Evolutionary conservation across 2,888 invertebrate species (phyloP).

Genomic region (Caenorhabditis sp.): DNA sequence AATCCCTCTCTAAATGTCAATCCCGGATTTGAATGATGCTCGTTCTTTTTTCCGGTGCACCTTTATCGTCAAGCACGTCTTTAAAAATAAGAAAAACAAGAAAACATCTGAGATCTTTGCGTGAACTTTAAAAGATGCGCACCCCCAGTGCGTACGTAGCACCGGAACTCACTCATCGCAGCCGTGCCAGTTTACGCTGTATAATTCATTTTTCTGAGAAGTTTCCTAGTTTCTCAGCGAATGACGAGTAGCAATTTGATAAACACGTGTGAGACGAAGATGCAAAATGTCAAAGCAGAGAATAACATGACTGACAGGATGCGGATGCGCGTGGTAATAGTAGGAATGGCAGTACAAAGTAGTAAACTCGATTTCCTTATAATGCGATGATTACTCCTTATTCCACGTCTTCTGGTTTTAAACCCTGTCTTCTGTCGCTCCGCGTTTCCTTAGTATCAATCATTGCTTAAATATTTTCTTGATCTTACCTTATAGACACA

Average conservation of each 20-base stretch:
- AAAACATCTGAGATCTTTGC: constrained; percentile 31
- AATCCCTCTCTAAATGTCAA: constrained; percentile 25
- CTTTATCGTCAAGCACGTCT: not conserved
- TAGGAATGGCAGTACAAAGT: not conserved
- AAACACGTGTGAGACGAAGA: constrained; percentile 34
- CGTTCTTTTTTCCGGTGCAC: not conserved
- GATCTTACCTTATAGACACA: too few relatives aligned
- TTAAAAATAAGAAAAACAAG: not conserved
- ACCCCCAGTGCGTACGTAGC: constrained; percentile 14
- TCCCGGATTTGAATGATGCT: constrained; percentile 22
- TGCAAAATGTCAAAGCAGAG: constrained; percentile 42
- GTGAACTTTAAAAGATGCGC: constrained; percentile 49
- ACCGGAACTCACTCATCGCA: constrained; percentile 45
- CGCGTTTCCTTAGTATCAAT: too few relatives aligned
- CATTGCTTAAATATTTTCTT: too few relatives aligned
- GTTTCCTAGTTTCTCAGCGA: not conserved
- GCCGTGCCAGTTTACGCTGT: not conserved
- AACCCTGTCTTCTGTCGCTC: too few relatives aligned
- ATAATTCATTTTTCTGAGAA: constrained; percentile 34
- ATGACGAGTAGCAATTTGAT: constrained; percentile 50
- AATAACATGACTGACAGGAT: constrained; percentile 30
- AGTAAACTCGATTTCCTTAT: too few relatives aligned
- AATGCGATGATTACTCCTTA: not conserved
- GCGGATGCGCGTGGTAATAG: constrained; percentile 39
- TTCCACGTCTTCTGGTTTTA: not conserved